These are phyloP conservation scores for Pinna nobilis DNA, from an alignment of 1,140 invertebrate species.

Conservation along the genomic window DNA sequence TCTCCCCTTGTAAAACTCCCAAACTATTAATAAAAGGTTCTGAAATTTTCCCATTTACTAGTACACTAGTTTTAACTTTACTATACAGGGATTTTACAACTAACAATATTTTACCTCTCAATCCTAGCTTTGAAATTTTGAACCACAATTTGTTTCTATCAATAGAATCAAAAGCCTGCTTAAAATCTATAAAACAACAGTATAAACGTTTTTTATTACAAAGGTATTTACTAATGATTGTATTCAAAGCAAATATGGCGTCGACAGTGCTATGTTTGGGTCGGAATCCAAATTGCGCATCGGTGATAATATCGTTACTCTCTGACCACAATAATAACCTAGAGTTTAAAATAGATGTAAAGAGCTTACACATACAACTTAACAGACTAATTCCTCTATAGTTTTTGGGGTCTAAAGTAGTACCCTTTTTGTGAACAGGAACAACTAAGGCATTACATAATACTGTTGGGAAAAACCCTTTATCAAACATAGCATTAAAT, in stretches of 20 bases:
- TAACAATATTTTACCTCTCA: neutral
- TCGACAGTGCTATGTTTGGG: neutral
- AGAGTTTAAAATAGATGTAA: too few relatives aligned
- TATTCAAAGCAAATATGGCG: conserved; percentile 21
- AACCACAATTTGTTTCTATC: conserved; percentile 3
- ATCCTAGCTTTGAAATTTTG: neutral
- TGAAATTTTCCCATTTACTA: too few relatives aligned
- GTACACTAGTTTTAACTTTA: too few relatives aligned
- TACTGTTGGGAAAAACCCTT: neutral
- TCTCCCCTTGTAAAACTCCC: conserved; percentile 8
- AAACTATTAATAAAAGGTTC: conserved; percentile 3
- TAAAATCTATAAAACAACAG: conserved; percentile 18
- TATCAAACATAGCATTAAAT: conserved; percentile 12
- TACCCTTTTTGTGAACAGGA: conserved; percentile 15
- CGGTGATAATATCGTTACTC: conserved; percentile 1
- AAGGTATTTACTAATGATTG: too few relatives aligned
- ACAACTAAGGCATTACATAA: conserved; percentile 8
- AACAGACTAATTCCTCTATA: too few relatives aligned
- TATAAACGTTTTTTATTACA: neutral
- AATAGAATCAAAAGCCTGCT: conserved; percentile 17
- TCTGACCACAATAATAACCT: neutral
- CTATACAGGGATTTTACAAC: conserved; percentile 20
- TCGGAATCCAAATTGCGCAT: conserved; percentile 25
- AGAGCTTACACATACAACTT: too few relatives aligned
- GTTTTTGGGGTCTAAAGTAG: neutral